Conservation (phyloP, 2,113 vertebrate genomes). For the Myocastor coypus region DNA sequence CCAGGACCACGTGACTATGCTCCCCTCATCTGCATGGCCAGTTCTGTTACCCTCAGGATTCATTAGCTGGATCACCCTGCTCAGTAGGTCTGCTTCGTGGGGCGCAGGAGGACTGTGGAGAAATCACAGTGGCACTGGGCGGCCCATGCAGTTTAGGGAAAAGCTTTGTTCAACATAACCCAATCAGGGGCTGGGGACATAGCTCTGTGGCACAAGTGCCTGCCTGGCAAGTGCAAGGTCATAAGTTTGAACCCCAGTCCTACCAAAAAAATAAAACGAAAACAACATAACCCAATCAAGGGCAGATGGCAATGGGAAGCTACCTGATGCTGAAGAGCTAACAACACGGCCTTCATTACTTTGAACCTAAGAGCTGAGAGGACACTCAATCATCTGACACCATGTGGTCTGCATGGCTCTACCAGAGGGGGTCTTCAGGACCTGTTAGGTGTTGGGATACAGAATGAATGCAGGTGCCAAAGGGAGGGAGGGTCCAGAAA, state of each 20-base stretch:
- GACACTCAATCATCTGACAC: neutral
- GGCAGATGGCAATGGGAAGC: rapidly evolving
- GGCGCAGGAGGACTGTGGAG: rapidly evolving
- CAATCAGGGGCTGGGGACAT: rapidly evolving
- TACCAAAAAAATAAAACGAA: too few species aligned
- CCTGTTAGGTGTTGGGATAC: neutral
- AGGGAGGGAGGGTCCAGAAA: neutral
- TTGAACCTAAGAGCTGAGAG: neutral
- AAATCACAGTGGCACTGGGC: neutral
- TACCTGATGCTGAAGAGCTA: rapidly evolving
- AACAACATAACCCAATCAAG: neutral
- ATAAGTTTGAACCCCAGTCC: too few species aligned
- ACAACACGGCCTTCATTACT: neutral
- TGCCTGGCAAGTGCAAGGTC: too few species aligned
- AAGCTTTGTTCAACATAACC: neutral
- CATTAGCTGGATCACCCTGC: neutral
- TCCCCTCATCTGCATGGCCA: neutral
- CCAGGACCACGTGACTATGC: too few species aligned
- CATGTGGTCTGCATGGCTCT: neutral
- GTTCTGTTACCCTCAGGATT: neutral
- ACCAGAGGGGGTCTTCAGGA: neutral
- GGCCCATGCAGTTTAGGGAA: neutral
- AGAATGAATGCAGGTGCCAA: neutral
- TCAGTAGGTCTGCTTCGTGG: neutral
- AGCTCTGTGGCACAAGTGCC: too few species aligned